Evolutionary conservation across 2,113 vertebrate species (phyloP).

Genomic region (Hyaena hyaena): DNA sequence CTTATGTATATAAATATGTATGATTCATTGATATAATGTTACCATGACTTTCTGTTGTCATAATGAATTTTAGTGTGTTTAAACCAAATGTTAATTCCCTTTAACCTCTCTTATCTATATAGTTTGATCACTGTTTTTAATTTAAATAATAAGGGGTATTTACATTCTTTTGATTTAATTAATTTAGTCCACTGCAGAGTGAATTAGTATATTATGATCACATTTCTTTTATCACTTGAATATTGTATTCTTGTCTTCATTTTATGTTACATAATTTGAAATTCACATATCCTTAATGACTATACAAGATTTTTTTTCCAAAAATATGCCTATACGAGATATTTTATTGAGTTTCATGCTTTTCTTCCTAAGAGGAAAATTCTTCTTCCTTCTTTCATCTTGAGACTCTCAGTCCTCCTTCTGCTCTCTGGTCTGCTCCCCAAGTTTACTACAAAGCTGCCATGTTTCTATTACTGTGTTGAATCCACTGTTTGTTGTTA

Average conservation of each 20-base stretch:
- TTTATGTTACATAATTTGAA: neutral
- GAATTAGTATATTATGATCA: neutral
- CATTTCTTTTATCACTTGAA: neutral
- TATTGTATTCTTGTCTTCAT: neutral
- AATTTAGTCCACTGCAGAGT: neutral
- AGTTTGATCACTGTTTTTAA: neutral
- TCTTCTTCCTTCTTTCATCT: neutral
- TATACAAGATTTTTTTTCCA: neutral
- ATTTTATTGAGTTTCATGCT: neutral
- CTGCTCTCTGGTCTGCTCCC: neutral
- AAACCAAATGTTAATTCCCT: neutral
- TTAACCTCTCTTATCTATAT: neutral
- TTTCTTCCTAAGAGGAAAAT: neutral
- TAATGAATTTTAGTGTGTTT: neutral
- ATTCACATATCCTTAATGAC: neutral
- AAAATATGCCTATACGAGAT: neutral
- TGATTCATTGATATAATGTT: neutral
- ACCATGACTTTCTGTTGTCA: neutral
- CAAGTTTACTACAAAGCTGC: neutral
- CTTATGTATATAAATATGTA: neutral
- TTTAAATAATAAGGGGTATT: neutral
- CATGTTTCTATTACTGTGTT: neutral
- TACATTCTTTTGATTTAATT: neutral
- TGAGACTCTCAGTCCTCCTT: neutral
- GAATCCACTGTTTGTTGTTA: neutral